Evolutionary conservation across 2,888 invertebrate genomes (phyloP), one percentile per base, ranked within the genome.

Genomic region (Noctua fimbriata): DNA sequence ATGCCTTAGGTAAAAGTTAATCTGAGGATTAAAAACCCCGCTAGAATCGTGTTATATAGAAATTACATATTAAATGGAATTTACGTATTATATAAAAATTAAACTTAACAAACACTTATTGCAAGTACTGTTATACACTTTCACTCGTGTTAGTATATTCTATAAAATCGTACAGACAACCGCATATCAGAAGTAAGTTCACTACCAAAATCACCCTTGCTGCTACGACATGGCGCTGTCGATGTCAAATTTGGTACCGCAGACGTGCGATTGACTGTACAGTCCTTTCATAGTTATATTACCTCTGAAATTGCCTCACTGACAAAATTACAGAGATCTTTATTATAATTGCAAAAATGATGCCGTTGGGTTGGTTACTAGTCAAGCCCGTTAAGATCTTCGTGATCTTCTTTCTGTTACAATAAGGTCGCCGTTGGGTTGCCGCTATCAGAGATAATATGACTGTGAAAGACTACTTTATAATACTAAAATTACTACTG

Each of bases 111-210:
- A 69, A 81, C 47, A 76, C 36, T 55, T 60, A 24, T 69, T 63
- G 63, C 24, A 77, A 77, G 36, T 69, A 58, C n/a, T 55, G 3
- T 16, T 65, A 16, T 41, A 58, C 65, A 78, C 60, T 63, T 55
- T 67, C 55, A 81, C 65, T 78, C 78, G 78, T 78, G 69, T 65
- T 73, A 18, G n/a, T 44, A 44, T 52, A 32, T 49, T n/a, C 49
- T 67, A 52, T 80, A 24, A 67, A 82, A 21, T 32, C 32, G 24
- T 52, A 79, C 55, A 74, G 55, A 47, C 24, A 66, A 82, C 14
- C 55, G 36, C 36, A 24, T 47, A 36, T 77, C 41, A 21, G 32
- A 36, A 24, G 18, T 55, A 58, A 76, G 47, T 77, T 49, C 36
- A 49, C 36, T 14, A 65, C 14, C 5, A 73, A 66, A 73, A 41